Evolutionary conservation across 2,888 invertebrate genomes (phyloP).

Genomic region (Pristionchus maxplancki): DNA sequence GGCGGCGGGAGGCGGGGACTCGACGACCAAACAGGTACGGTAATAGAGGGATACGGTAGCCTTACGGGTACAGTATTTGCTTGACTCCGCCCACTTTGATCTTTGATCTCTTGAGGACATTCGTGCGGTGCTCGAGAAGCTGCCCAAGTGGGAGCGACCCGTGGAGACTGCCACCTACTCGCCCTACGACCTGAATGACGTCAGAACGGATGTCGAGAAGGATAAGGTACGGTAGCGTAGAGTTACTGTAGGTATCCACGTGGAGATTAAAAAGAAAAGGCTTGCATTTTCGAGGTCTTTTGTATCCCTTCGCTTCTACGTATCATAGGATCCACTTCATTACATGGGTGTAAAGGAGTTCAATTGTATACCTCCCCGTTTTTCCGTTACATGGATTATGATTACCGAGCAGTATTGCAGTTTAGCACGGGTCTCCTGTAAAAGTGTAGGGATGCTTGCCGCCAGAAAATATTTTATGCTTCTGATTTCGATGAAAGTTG

Average conservation of each 20-base stretch:
- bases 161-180: slow-evolving; percentile 70
- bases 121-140: slow-evolving; percentile 73
- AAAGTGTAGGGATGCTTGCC: no score
- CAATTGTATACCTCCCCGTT: no score
- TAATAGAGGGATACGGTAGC: background rate
- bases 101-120: slow-evolving; percentile 55
- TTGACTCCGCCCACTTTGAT: background rate
- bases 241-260: background rate
- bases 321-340: no score
- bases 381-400: no score
- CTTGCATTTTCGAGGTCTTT: no score
- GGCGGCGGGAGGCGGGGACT: background rate
- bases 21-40: slow-evolving; percentile 6
- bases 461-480: no score
- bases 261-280: no score
- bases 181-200: slow-evolving; percentile 74
- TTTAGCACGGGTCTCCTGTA: no score
- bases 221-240: slow-evolving; percentile 53
- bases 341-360: no score
- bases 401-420: no score
- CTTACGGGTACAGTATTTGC: background rate
- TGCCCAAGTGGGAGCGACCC: slow-evolving; percentile 70
- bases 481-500: no score
- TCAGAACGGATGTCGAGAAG: slow-evolving; percentile 69
- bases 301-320: no score